Conservation (phyloP, 2,888 invertebrate species). For the Slavum lentiscoides region DNA sequence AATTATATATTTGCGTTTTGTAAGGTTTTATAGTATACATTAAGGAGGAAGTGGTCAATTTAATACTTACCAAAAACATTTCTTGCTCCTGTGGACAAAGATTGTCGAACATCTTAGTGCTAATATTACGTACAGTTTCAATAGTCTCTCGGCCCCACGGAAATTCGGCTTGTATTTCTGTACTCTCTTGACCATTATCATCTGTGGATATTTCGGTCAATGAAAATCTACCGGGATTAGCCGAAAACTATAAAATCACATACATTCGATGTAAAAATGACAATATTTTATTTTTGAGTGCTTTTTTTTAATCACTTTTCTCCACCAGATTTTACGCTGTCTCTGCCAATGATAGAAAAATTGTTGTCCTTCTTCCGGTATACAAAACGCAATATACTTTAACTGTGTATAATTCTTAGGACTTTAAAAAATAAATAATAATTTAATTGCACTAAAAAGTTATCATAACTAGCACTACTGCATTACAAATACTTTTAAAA, state of each 20-base stretch:
- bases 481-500: too few species aligned
- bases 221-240: conserved; percentile 72
- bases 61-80: conserved; percentile 56
- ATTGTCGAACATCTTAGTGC: conserved; percentile 55
- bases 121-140: conserved; percentile 65
- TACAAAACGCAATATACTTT: conserved; percentile 56
- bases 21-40: too few species aligned
- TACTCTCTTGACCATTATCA: conserved; percentile 60
- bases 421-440: conserved; percentile 43
- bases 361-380: conserved; percentile 60
- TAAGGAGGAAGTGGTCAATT: neutral
- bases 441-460: too few species aligned
- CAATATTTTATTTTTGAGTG: conserved; percentile 52
- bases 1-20: too few species aligned
- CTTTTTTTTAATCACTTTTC: conserved; percentile 65
- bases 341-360: conserved; percentile 76
- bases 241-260: conserved; percentile 64
- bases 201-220: conserved; percentile 65
- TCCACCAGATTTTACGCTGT: conserved; percentile 83
- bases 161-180: conserved; percentile 70
- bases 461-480: too few species aligned
- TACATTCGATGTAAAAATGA: neutral
- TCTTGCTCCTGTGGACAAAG: conserved; percentile 54
- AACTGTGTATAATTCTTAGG: conserved; percentile 55
- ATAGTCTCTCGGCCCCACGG: conserved; percentile 67